Evolutionary conservation across 2,797 vertebrate species (phyloP).

Genomic region (Brachyrhaphis roseni): DNA sequence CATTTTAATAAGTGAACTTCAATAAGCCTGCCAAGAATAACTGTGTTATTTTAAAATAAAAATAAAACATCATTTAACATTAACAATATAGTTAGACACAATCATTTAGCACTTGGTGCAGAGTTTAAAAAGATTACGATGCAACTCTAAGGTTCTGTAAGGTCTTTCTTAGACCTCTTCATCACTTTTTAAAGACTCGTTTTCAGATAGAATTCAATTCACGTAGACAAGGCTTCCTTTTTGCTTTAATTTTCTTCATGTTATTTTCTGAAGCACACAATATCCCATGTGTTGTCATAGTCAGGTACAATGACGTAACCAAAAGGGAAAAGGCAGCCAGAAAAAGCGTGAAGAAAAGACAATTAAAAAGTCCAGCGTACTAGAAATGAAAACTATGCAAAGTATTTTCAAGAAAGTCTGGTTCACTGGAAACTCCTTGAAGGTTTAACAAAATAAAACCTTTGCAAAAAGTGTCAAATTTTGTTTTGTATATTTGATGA

Average conservation of each 20-base stretch:
- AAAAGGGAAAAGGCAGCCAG: not conserved
- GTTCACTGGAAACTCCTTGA: too few relatives aligned
- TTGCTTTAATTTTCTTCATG: not conserved
- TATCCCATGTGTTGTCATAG: not conserved
- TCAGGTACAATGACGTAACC: not conserved
- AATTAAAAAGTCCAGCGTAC: too few relatives aligned
- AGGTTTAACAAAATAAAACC: too few relatives aligned
- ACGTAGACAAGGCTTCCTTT: not conserved
- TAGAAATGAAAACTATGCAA: too few relatives aligned
- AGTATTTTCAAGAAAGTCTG: too few relatives aligned
- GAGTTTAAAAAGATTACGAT: not conserved
- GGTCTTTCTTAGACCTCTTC: not conserved
- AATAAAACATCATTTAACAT: not conserved
- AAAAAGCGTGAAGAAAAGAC: not conserved
- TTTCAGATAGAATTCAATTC: not conserved
- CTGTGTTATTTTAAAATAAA: not conserved
- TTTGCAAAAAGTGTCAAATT: too few relatives aligned
- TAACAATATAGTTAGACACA: not conserved
- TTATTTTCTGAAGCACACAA: not conserved
- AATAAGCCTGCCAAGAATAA: not conserved
- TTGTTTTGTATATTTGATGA: too few relatives aligned
- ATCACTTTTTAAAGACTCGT: not conserved
- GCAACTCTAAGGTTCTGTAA: not conserved
- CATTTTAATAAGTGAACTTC: not conserved
- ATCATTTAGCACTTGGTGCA: not conserved